Evolutionary conservation across 2,113 vertebrate genomes (phyloP).

Genomic region (Aegotheles bennettii): DNA sequence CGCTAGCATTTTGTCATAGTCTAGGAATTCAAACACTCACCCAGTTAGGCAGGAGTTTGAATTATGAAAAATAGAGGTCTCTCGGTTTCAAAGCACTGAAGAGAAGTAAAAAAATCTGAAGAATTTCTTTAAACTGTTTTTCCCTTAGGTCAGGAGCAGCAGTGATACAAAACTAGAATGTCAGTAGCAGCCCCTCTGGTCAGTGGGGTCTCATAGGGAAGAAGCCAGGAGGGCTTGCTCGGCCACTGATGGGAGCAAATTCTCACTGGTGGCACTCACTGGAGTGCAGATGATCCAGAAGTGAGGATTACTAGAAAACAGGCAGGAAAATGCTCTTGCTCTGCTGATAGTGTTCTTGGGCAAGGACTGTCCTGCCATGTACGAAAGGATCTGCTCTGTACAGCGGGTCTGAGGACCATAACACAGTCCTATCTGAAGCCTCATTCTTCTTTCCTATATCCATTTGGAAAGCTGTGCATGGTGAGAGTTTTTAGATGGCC

Average conservation of each 20-base stretch:
- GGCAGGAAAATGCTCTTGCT: not conserved
- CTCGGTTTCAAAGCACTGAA: conserved; percentile 56
- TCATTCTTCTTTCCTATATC: not conserved
- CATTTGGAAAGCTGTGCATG: not conserved
- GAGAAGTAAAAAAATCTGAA: conserved; percentile 60
- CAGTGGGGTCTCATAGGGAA: not conserved
- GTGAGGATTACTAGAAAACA: not conserved
- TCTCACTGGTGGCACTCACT: not conserved
- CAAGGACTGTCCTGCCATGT: not conserved
- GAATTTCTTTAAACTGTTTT: conserved; percentile 47
- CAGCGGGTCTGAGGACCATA: not conserved
- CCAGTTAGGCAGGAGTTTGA: conserved; percentile 69
- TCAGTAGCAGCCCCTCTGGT: not conserved
- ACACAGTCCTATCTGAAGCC: not conserved
- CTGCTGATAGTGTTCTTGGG: not conserved
- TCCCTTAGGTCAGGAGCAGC: conserved; percentile 41
- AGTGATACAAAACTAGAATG: not conserved
- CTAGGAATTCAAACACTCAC: conserved; percentile 76
- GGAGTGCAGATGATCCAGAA: not conserved
- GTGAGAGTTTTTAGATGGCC: not conserved
- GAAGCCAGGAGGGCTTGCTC: not conserved
- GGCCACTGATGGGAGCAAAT: not conserved
- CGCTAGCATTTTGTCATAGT: conserved; percentile 75
- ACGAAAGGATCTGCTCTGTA: not conserved
- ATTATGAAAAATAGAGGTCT: conserved; percentile 71